Evolutionary conservation across 2,888 invertebrate genomes (phyloP).

Genomic region (Coecobrya sp.): DNA sequence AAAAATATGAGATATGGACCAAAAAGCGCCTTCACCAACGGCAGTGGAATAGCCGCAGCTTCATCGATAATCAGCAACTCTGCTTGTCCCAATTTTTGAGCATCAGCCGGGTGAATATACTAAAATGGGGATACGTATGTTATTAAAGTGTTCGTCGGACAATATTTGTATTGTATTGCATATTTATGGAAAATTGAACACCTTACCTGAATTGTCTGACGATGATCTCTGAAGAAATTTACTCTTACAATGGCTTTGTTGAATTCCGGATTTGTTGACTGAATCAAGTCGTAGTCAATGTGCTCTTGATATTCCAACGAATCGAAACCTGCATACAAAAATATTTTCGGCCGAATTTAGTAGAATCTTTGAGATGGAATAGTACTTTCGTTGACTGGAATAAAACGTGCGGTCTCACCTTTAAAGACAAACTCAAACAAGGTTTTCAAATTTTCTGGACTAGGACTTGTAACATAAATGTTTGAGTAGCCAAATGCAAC

Average conservation of each 20-base stretch:
- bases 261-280: slow-evolving; percentile 98
- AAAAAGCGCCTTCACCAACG: slow-evolving; percentile 95
- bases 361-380: neutral
- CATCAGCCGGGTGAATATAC: slow-evolving; percentile 98
- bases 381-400: neutral
- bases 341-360: neutral
- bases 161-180: no score
- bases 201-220: slow-evolving; percentile 98
- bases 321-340: slow-evolving; percentile 91
- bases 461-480: slow-evolving; percentile 99
- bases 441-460: slow-evolving; percentile 99
- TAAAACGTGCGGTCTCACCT: slow-evolving; percentile 88
- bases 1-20: slow-evolving; percentile 98
- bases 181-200: no score
- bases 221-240: slow-evolving; percentile 95
- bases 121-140: no score
- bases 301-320: slow-evolving; percentile 98
- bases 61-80: slow-evolving; percentile 99
- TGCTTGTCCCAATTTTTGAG: slow-evolving; percentile 95
- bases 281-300: slow-evolving; percentile 97
- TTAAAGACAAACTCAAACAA: slow-evolving; percentile 99
- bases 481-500: slow-evolving; percentile 96
- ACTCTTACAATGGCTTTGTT: slow-evolving; percentile 98
- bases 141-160: no score
- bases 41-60: slow-evolving; percentile 99